Base-by-base conservation (phyloP, 1,140 invertebrate species). In the Drosophila kikkawai region DNA sequence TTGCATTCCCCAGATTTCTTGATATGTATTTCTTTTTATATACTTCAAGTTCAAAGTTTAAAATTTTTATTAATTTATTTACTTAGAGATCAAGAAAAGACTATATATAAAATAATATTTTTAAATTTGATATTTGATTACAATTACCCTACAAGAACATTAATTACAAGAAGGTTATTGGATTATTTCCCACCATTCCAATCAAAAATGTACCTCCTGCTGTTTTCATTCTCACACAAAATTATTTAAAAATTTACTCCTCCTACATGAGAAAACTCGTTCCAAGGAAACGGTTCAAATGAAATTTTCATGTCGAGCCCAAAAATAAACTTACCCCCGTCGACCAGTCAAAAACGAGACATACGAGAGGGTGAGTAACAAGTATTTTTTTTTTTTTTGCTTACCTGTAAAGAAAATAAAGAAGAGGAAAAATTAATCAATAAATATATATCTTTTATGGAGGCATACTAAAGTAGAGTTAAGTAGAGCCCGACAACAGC, bases 391-490 rank as follows among this genome's bases (percentile, higher is more conserved):
- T 19, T 61, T 61, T 88, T 82, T 82, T 66, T 36, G 84, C 84
- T 87, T 87, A 87, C 84, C 84, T 87, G 80, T 36, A 87, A 86
- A 51, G 63, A 80, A 75, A 73, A 64, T 7, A 73, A 51, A 60
- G 36, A 71, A 74, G 61, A 69, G 63, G 63, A 17, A 34, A 57
- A 59, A 76, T 87, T 88, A 87, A 88, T 87, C 84, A 61, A 81
- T 80, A 80, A 78, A 75, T 75, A 71, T 70, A 59, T 79, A 70
- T 69, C 32, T 71, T 37, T 71, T 22, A 50, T 37, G 45, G 42
- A 64, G 41, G 44, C 41, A 45, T 44, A 45, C 48, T 26, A 71
- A 71, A 59, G 53, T 58, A 42, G 36, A 58, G 66, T 59, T 59
- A 73, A 59, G 67, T 71, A 50, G 58, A 69, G 63, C 7, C 36